phyloP scores from a whole-genome alignment of 2,113 vertebrate genomes.

The Deroptyus accipitrinus region DNA sequence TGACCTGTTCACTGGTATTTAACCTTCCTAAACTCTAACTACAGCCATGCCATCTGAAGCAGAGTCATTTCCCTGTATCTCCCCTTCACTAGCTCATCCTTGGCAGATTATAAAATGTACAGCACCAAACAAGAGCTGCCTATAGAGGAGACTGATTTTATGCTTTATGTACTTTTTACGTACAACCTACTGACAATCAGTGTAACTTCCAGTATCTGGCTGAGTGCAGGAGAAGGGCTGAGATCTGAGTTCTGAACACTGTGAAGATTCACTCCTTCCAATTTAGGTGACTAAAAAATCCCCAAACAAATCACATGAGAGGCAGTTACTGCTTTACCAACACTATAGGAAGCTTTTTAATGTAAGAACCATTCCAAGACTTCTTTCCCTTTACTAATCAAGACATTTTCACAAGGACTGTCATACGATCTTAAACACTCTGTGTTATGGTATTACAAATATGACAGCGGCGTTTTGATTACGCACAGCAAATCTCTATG shows the following conservation, averaged over 20 bases:
- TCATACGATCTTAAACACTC: slow-evolving; percentile 45
- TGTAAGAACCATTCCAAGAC: slow-evolving; percentile 4
- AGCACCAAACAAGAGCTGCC: background rate
- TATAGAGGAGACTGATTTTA: fast-evolving
- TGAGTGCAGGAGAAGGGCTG: background rate
- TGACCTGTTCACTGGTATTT: background rate
- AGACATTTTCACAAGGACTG: slow-evolving; percentile 56
- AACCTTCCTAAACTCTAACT: background rate
- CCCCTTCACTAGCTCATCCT: background rate
- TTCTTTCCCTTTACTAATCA: background rate
- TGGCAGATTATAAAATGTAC: background rate
- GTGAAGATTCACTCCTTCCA: background rate
- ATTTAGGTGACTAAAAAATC: background rate
- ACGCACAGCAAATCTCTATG: slow-evolving; percentile 21
- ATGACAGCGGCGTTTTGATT: slow-evolving; percentile 53
- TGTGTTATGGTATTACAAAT: slow-evolving; percentile 22
- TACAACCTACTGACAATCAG: background rate
- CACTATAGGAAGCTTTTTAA: slow-evolving; percentile 7
- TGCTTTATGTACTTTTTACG: background rate
- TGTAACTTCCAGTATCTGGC: background rate
- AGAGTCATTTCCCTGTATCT: background rate
- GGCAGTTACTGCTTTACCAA: background rate
- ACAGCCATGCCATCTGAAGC: background rate
- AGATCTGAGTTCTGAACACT: background rate
- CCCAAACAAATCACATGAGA: background rate